These are phyloP conservation scores for Manis crassicaudata DNA, from an alignment of 2,797 vertebrate species.

Conservation along the genomic window DNA sequence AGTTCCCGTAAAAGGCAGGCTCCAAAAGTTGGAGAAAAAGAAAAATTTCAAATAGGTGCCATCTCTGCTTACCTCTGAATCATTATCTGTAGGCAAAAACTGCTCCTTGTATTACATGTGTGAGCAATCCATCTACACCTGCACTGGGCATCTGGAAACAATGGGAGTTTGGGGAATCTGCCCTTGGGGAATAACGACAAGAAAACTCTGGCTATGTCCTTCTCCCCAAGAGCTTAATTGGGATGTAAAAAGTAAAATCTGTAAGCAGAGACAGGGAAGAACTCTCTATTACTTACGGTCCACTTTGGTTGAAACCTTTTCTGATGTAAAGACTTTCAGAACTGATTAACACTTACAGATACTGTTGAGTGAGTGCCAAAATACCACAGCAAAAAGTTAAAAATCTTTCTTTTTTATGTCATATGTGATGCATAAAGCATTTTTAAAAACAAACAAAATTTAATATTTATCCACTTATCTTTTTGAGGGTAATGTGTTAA, in stretches of 20 bases:
- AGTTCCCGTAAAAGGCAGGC: constrained; percentile 28
- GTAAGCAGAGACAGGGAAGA: constrained; percentile 39
- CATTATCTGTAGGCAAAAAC: background rate
- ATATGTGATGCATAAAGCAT: background rate
- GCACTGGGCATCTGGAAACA: background rate
- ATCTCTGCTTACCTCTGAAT: constrained; percentile 20
- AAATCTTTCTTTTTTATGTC: background rate
- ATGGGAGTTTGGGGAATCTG: constrained; percentile 14
- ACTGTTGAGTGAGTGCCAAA: background rate
- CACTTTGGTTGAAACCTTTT: constrained; percentile 1
- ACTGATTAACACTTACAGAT: background rate
- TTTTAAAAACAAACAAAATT: constrained; percentile 41
- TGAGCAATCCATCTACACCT: background rate
- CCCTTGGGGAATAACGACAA: background rate
- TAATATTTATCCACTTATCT: background rate
- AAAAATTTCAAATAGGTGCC: background rate
- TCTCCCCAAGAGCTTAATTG: constrained; percentile 55
- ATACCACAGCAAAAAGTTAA: background rate
- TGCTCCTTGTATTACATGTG: background rate
- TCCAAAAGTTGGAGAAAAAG: constrained; percentile 16
- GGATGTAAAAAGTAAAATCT: constrained; percentile 57
- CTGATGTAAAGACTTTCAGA: constrained; percentile 19
- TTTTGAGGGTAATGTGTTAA: background rate
- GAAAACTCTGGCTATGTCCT: constrained; percentile 8
- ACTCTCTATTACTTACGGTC: background rate